Percentiles rank a stretch among this genome's conserved stretches.
Evolutionary conservation across 2,113 vertebrate genomes (phyloP).

Genomic region (Steatornis caripensis): DNA sequence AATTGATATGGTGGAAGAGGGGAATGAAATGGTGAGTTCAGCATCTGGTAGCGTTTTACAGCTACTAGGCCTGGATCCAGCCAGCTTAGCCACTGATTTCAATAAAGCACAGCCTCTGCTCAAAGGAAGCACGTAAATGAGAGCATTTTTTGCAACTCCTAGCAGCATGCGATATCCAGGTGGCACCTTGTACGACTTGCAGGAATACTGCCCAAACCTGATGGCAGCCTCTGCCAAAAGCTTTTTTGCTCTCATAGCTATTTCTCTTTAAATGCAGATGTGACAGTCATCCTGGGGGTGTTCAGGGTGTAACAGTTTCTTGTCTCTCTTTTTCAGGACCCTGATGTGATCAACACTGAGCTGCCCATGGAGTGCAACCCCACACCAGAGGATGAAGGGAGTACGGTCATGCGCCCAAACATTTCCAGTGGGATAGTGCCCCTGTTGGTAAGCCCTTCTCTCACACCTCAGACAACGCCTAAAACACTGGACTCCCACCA

Average conservation of each 20-base stretch:
- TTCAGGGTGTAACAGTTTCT: background rate
- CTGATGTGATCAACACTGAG: constrained; percentile 87
- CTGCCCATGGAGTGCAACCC: constrained; percentile 83
- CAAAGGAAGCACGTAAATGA: background rate
- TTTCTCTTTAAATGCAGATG: background rate
- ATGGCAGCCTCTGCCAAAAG: background rate
- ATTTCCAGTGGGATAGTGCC: constrained; percentile 75
- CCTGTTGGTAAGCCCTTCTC: constrained; percentile 69
- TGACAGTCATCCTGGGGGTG: background rate
- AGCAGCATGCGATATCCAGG: background rate
- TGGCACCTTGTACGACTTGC: background rate
- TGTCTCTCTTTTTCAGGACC: constrained; percentile 74
- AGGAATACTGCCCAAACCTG: background rate
- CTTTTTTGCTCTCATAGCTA: background rate
- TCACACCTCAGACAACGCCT: constrained; percentile 39
- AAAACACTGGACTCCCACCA: background rate
- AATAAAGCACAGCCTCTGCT: background rate
- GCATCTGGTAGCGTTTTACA: background rate
- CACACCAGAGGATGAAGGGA: constrained; percentile 78
- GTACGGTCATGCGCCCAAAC: constrained; percentile 70
- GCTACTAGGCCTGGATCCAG: background rate
- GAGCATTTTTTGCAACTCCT: background rate
- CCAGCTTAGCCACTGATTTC: background rate
- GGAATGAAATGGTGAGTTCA: background rate
- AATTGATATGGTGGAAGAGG: background rate